Conservation (phyloP, 2,113 vertebrate species). For the Rhagologus leucostigma region DNA sequence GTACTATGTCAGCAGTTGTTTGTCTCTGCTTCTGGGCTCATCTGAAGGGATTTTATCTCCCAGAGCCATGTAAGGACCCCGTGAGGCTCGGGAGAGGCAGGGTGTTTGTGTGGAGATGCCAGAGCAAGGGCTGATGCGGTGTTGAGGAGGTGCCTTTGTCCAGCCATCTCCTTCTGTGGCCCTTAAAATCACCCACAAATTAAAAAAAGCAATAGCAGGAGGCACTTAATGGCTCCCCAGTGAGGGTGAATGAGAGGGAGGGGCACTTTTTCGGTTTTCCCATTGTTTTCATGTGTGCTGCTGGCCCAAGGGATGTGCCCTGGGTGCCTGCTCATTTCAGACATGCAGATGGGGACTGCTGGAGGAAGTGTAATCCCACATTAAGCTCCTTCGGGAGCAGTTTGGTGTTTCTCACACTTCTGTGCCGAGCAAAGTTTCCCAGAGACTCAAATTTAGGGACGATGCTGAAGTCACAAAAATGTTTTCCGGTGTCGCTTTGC, state of each 20-base stretch:
- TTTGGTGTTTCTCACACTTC: not conserved
- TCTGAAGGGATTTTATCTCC: not conserved
- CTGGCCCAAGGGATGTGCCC: not conserved
- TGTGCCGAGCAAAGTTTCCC: not conserved
- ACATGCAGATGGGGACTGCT: not conserved
- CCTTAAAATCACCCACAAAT: not conserved
- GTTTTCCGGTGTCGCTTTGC: not conserved
- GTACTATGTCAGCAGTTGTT: not conserved
- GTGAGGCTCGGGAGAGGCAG: not conserved
- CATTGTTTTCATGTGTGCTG: not conserved
- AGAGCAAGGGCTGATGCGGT: fast-evolving
- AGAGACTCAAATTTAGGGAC: not conserved
- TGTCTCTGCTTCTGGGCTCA: not conserved
- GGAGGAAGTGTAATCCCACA: not conserved
- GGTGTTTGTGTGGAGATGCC: not conserved
- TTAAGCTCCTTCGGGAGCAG: not conserved
- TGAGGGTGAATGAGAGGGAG: not conserved
- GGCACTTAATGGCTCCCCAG: not conserved
- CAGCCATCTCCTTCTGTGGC: not conserved
- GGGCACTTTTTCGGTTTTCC: not conserved
- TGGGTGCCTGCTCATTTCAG: slow-evolving; percentile 13
- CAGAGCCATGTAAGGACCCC: not conserved
- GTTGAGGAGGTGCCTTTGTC: not conserved
- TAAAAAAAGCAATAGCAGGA: not conserved
- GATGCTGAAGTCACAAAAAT: not conserved